phyloP scores from a whole-genome alignment of 2,888 invertebrate genomes.

The Lasioglossum vierecki region DNA sequence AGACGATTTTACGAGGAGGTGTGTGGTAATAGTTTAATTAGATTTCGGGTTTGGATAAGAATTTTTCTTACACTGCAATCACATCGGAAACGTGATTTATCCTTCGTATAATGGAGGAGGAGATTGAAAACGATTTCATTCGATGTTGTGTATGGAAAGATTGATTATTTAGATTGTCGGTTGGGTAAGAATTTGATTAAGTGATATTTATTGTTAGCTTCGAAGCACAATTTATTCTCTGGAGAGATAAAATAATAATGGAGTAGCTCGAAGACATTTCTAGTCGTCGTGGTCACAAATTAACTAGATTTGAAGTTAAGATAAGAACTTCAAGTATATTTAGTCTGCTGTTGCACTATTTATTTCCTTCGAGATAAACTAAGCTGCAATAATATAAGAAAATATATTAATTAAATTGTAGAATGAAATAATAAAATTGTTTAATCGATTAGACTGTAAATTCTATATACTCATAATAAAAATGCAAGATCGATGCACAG shows the following conservation, averaged over 20 bases:
- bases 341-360: not conserved
- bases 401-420: not conserved
- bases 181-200: not conserved
- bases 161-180: not conserved
- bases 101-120: not conserved
- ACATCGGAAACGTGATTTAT: not conserved
- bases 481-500: not conserved
- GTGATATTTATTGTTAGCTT: not conserved
- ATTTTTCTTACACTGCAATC: not conserved
- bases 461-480: too few relatives aligned
- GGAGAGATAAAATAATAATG: not conserved
- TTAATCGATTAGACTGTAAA: not conserved
- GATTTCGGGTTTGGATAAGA: not conserved
- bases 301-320: not conserved
- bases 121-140: not conserved
- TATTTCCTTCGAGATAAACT: not conserved
- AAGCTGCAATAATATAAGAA: too few relatives aligned
- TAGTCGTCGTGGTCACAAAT: not conserved
- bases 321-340: not conserved
- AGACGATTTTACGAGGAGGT: not conserved
- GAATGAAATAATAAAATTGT: not conserved
- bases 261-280: not conserved
- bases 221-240: not conserved
- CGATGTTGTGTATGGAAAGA: not conserved
- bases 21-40: not conserved